Conservation (phyloP, 2,888 invertebrate species). For the Patella pellucida region DNA sequence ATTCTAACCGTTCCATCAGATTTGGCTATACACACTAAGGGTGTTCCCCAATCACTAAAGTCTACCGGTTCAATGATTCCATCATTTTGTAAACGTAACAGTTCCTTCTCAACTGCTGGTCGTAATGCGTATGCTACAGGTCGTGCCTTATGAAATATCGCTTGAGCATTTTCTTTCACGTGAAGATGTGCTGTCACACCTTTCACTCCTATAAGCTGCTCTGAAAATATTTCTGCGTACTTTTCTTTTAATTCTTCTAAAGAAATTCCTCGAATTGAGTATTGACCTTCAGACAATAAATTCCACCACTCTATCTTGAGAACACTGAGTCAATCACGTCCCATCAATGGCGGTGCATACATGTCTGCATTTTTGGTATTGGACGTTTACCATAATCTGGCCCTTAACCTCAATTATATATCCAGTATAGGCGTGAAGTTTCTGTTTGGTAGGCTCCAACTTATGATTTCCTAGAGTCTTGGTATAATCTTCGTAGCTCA, state of each 20-base stretch:
- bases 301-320: not conserved
- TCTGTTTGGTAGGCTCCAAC: not conserved
- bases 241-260: not conserved
- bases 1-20: conserved; percentile 28
- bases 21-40: conserved; percentile 33
- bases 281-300: not conserved
- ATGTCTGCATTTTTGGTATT: not conserved
- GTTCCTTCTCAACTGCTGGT: conserved; percentile 13
- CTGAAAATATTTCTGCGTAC: not conserved
- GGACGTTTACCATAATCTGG: not conserved
- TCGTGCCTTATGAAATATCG: conserved; percentile 14
- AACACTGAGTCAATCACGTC: not conserved
- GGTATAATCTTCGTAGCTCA: not conserved
- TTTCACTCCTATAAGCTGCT: not conserved
- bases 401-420: not conserved
- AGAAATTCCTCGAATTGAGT: not conserved
- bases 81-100: conserved; percentile 11
- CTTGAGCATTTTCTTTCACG: conserved; percentile 8
- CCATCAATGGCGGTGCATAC: not conserved
- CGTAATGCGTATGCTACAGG: conserved; percentile 18
- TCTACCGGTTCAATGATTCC: conserved; percentile 26
- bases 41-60: conserved; percentile 35
- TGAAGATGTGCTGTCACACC: conserved; percentile 1
- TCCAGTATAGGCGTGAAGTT: not conserved
- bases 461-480: not conserved